Evolutionary conservation across 1,140 invertebrate species (phyloP), one percentile per base, ranked within the genome.

Genomic region (Hyles euphorbiae): DNA sequence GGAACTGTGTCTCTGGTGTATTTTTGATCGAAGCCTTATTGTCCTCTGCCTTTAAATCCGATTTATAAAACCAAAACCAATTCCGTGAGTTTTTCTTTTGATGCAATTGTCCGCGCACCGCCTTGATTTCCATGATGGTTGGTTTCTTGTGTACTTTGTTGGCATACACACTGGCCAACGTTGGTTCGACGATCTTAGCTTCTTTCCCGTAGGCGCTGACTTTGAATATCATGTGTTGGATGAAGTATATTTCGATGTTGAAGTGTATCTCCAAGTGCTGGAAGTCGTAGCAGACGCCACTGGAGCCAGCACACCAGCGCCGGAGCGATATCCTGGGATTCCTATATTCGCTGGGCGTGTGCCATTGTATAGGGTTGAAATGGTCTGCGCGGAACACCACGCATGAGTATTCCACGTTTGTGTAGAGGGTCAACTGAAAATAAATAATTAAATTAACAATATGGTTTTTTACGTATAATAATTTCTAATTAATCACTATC

Each of bases 181-280:
- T 10, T 3, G 50, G 50, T 12, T 56, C 53, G 3, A 61, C 46
- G 3, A 43, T n/a, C 34, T 36, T 61, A 32, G 32, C 12, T 9
- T 52, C 33, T 32, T n/a, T 52, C 0, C 60, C 60, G 36, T 56
- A 61, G 1, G 54, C 55, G 2, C 12, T 36, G 1, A 61, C 11
- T 6, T 34, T 52, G 49, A 43, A 61, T 11, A 4, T 32, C 12
- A 61, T 5, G 6, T 11, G 5, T 4, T 22, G 0, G 12, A 44
- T 3, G 11, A 58, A 63, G 10, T 33, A 34, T 10, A 63, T 58
- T 49, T 54, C 56, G 2, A 58, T 49, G 11, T 49, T 48, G 9
- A 57, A 58, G 40, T 33, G 5, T 40, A 62, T 58, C 8, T 53
- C 8, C 3, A 55, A 5, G 22, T 45, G 44, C n/a, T 58, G 33